Conservation (phyloP, 2,888 invertebrate species). For the Thalpophila matura region DNA sequence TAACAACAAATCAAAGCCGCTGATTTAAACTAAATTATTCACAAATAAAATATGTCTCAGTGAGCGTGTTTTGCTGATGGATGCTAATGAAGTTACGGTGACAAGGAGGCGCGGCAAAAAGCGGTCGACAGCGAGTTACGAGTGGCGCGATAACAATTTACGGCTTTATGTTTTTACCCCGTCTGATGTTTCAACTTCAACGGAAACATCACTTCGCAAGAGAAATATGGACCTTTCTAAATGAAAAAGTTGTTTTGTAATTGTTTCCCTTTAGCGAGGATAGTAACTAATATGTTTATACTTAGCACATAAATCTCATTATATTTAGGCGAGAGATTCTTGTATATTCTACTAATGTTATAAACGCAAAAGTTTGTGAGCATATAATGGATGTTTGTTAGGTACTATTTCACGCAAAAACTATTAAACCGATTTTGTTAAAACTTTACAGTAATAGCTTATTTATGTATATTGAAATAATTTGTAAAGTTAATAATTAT, state of each 20-base stretch:
- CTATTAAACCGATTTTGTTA: too few species aligned
- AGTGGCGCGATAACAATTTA: conserved; percentile 40
- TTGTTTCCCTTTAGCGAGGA: conserved; percentile 1
- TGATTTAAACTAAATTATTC: conserved; percentile 20
- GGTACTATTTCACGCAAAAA: too few species aligned
- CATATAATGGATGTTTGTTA: too few species aligned
- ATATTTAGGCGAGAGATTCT: too few species aligned
- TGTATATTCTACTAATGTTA: too few species aligned
- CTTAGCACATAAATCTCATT: too few species aligned
- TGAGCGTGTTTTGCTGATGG: conserved; percentile 4
- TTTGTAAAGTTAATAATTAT: too few species aligned
- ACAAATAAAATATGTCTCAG: conserved; percentile 34
- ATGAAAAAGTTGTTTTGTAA: conserved; percentile 10
- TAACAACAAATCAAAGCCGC: conserved; percentile 10
- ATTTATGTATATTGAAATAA: too few species aligned
- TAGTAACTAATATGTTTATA: neutral
- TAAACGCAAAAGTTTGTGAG: too few species aligned
- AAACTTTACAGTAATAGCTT: too few species aligned
- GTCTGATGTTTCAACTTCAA: conserved; percentile 17
- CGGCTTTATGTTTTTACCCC: conserved; percentile 33
- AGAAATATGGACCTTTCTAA: conserved; percentile 16
- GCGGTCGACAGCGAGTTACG: conserved; percentile 32
- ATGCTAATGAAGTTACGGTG: conserved; percentile 45
- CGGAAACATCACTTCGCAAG: conserved; percentile 21
- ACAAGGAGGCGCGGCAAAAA: conserved; percentile 48